Percentiles rank a stretch among this genome's conserved stretches.
Conservation (phyloP, 2,113 vertebrate species). For the Aix galericulata region DNA sequence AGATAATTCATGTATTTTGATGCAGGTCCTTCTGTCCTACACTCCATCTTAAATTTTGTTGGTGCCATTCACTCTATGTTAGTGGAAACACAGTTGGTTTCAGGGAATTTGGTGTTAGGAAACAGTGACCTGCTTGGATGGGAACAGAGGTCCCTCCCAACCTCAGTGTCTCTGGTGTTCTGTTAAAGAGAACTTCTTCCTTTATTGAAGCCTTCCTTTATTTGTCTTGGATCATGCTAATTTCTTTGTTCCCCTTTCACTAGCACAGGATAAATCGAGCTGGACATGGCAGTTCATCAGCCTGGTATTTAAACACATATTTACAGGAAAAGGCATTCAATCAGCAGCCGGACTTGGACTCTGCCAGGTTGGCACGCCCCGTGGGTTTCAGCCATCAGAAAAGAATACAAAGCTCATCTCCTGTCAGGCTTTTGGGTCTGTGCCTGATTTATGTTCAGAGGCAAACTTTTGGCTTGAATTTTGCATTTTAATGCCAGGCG, state of each 20-base stretch:
- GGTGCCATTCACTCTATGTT: background rate
- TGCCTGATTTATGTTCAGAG: background rate
- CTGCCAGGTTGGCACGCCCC: background rate
- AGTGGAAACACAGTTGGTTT: background rate
- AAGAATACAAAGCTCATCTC: background rate
- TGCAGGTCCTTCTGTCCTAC: background rate
- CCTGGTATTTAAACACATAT: background rate
- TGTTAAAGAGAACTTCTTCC: background rate
- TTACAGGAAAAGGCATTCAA: background rate
- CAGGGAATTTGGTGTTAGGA: background rate
- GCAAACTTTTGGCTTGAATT: constrained; percentile 5
- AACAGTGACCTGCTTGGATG: background rate
- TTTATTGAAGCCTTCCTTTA: background rate
- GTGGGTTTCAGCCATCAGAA: background rate
- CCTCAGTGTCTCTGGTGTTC: background rate
- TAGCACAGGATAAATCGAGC: background rate
- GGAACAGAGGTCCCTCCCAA: background rate
- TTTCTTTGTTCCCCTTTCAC: background rate
- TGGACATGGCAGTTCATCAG: background rate
- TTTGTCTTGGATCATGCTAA: background rate
- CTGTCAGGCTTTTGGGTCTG: background rate
- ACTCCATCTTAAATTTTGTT: background rate
- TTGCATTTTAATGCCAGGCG: background rate
- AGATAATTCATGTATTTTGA: background rate
- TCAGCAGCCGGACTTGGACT: background rate